Evolutionary conservation across 1,140 invertebrate genomes (phyloP), one percentile per base, ranked within the genome.

Genomic region (Saccostrea cuccullata): DNA sequence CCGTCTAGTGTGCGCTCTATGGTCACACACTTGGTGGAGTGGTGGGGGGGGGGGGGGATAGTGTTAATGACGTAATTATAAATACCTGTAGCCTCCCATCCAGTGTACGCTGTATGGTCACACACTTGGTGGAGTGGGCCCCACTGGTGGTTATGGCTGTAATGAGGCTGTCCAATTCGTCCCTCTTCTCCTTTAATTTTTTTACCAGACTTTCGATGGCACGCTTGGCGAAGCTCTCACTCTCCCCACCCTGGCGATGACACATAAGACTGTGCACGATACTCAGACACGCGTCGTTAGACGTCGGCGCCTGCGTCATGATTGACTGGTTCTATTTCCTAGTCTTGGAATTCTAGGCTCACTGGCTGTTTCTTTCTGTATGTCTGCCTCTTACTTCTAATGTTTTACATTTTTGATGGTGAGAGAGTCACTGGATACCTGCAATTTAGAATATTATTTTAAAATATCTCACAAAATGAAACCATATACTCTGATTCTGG

Each of bases 61-160:
- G n/a, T n/a, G n/a, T n/a, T n/a, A n/a, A n/a, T n/a, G n/a, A n/a
- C n/a, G n/a, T n/a, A n/a, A n/a, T n/a, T n/a, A n/a, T 47, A 47
- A 47, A 23, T 36, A 98, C 98, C 96, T 99, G n/a, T n/a, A n/a
- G n/a, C n/a, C n/a, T n/a, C n/a, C n/a, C n/a, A n/a, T n/a, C n/a
- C n/a, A n/a, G n/a, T n/a, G 99, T 99, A 91, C 99, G 96, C 93
- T 99, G 99, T 93, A 99, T 99, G 11, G 99, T 99, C 17, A 99
- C 98, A 96, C 99, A 99, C 96, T 99, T 99, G 92, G 98, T 99
- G 1, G 98, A 98, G 95, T 99, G 98, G 55, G 98, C 97, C 55
- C 99, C 99, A 96, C 98, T 99, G 36, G 98, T 99, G 20, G 98
- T 99, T 67, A 99, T 99, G 98, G 93, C 98, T 26, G 98, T 98